These are phyloP conservation scores for Centropus bengalensis DNA, from an alignment of 2,113 vertebrate genomes.

Conservation along the genomic window DNA sequence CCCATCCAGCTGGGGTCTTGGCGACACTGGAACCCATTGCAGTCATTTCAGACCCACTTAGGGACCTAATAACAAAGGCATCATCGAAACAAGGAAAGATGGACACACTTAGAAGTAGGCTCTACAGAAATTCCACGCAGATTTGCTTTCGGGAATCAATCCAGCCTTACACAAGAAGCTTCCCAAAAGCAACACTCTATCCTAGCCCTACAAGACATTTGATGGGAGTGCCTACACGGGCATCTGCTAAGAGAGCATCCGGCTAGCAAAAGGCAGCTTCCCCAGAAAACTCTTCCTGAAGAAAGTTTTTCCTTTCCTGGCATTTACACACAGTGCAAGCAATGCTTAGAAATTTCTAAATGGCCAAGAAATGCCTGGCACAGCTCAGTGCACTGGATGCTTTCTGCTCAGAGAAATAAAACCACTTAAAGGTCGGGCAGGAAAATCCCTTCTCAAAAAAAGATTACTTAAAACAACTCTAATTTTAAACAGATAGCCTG, in stretches of 20 bases:
- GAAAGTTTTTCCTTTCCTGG: background rate
- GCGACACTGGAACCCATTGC: fast-evolving
- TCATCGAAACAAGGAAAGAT: background rate
- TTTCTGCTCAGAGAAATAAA: background rate
- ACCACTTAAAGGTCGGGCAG: background rate
- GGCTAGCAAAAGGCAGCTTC: background rate
- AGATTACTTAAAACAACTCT: background rate
- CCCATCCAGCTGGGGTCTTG: slow-evolving; percentile 1
- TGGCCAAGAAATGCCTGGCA: background rate
- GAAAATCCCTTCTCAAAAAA: background rate
- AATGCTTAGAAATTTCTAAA: background rate
- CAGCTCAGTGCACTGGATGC: background rate
- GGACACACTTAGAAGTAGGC: background rate
- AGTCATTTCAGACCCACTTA: slow-evolving; percentile 1
- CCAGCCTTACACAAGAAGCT: background rate
- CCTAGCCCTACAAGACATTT: background rate
- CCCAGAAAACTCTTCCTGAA: background rate
- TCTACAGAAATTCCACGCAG: background rate
- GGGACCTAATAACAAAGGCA: background rate
- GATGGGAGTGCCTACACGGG: background rate
- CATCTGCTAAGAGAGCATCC: background rate
- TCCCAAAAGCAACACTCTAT: background rate
- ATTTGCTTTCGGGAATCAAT: background rate
- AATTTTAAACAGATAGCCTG: background rate
- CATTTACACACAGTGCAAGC: background rate